Evolutionary conservation across 2,113 vertebrate species (phyloP).

Genomic region (Microtus montanus): DNA sequence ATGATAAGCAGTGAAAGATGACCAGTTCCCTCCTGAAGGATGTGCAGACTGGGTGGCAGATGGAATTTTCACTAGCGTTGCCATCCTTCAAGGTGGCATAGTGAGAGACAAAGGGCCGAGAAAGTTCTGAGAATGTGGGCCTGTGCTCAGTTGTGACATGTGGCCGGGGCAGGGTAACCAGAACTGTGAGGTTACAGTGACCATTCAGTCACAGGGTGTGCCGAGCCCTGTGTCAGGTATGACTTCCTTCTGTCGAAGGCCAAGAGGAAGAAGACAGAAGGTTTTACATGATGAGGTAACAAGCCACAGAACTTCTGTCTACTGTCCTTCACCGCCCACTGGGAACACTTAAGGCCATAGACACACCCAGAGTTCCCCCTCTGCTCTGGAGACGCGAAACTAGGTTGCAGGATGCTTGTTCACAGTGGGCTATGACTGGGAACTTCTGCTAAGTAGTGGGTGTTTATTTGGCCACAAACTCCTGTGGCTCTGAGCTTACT

Average conservation of each 20-base stretch:
- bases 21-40: neutral
- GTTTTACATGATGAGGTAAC: constrained; percentile 7
- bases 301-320: neutral
- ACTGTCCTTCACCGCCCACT: neutral
- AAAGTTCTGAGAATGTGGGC: constrained; percentile 21
- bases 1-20: constrained; percentile 10
- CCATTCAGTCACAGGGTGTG: neutral
- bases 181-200: neutral
- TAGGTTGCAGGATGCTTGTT: neutral
- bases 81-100: neutral
- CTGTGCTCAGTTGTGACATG: neutral
- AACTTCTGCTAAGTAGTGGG: neutral
- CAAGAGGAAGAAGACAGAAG: constrained; percentile 28
- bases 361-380: neutral
- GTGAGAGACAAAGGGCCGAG: neutral
- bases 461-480: neutral
- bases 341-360: neutral
- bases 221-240: neutral
- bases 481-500: neutral
- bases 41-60: neutral
- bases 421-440: neutral
- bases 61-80: neutral
- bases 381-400: neutral
- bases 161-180: neutral
- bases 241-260: neutral